A percentile compares a stretch with the other conserved stretches of the same genome.
Evolutionary conservation across 1,140 invertebrate genomes (phyloP).

Genomic region (Drosophila parabipectinata): DNA sequence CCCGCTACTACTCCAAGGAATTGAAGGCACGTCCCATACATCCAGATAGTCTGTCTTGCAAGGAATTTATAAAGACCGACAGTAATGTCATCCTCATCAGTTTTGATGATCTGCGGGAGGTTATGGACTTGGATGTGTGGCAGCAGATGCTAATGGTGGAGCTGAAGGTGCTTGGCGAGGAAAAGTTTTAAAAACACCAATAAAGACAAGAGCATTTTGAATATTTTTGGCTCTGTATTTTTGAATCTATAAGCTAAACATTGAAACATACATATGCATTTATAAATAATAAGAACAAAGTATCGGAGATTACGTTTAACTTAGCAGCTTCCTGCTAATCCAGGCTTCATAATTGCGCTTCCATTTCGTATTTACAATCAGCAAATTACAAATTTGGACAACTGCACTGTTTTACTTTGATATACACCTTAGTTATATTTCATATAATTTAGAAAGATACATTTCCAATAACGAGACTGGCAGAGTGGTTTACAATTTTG

Average conservation of each 20-base stretch:
- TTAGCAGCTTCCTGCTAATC: conserved; percentile 17
- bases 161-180: conserved; percentile 44
- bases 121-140: conserved; percentile 19
- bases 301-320: conserved; percentile 39
- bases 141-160: conserved; percentile 49
- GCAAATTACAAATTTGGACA: conserved; percentile 12
- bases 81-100: conserved; percentile 53
- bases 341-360: conserved; percentile 12
- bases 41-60: conserved; percentile 10
- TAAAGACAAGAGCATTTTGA: conserved; percentile 1
- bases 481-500: conserved; percentile 65
- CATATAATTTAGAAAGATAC: conserved; percentile 39
- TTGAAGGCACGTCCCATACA: conserved; percentile 40
- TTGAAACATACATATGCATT: conserved; percentile 27
- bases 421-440: conserved; percentile 42
- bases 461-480: conserved; percentile 42
- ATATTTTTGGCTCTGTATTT: conserved; percentile 48
- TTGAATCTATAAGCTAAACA: conserved; percentile 25
- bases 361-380: conserved; percentile 22
- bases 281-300: conserved; percentile 35
- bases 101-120: conserved; percentile 29
- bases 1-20: conserved; percentile 42
- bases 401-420: conserved; percentile 30
- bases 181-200: conserved; percentile 11
- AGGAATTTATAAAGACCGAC: conserved; percentile 58